A percentile compares a stretch with the other conserved stretches of the same genome.
Conservation (phyloP, 2,888 invertebrate genomes). For the Cenopis cana region DNA sequence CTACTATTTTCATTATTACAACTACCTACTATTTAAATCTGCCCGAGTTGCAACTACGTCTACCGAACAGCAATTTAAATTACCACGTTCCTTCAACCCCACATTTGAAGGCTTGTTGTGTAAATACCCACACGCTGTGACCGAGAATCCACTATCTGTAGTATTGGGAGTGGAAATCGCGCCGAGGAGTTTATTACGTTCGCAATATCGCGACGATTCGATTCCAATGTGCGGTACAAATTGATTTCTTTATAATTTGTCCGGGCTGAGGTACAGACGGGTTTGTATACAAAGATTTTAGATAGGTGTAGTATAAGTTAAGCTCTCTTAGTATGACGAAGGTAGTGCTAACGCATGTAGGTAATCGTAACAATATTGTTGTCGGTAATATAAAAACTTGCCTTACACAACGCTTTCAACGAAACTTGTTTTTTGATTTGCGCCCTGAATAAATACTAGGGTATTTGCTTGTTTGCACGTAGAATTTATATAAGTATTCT, state of each 20-base stretch:
- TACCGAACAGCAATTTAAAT: conserved; percentile 37
- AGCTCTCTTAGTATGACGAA: too few relatives aligned
- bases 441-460: too few relatives aligned
- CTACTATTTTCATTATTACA: too few relatives aligned
- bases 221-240: conserved; percentile 59
- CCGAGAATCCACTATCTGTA: conserved; percentile 40
- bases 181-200: conserved; percentile 71
- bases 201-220: conserved; percentile 66
- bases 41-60: background rate
- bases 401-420: too few relatives aligned
- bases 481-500: too few relatives aligned
- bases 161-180: conserved; percentile 68
- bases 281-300: conserved; percentile 10
- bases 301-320: background rate
- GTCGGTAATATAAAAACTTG: too few relatives aligned
- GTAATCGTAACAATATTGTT: too few relatives aligned
- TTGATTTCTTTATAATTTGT: conserved; percentile 67
- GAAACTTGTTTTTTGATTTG: too few relatives aligned
- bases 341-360: too few relatives aligned
- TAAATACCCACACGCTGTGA: conserved; percentile 40
- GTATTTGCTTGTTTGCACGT: too few relatives aligned
- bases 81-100: conserved; percentile 35
- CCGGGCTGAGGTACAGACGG: conserved; percentile 35
- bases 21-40: background rate
- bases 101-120: conserved; percentile 38